Base-by-base conservation (phyloP, 2,888 invertebrate genomes). In the Cheilosia variabilis region DNA sequence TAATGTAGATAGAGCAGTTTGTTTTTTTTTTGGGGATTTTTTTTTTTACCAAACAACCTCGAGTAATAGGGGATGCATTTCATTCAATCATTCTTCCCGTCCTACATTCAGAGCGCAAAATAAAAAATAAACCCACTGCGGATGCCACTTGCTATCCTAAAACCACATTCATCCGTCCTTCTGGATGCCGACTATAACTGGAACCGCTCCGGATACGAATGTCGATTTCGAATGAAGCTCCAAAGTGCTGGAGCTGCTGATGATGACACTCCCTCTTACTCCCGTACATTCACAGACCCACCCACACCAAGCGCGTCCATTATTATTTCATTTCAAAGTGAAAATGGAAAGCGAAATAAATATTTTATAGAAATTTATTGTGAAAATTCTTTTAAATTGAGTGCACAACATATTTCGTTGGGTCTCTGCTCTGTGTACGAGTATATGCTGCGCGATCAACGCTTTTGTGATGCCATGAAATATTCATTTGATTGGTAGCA, bases 341-440 rank as follows among this genome's bases (percentile, higher is more conserved):
- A 75, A 80, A 84, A 84, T 80, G 84, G 75, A 84, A 80, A 75
- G 71, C 71, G 75, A 84, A 80, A 84, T 84, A 84, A 84, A 84
- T 84, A 84, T 84, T 84, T 84, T 84, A 84, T 84, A 80, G 75
- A 84, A 84, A 84, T 84, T 84, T 84, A 84, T 80, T 80, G 80
- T 75, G 75, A 65, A 84, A 84, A 84, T 84, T 84, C 84, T 84
- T 84, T 84, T 84, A 80, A 80, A 84, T 84, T 80, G 84, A 84
- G 84, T 80, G 75, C 80, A 66, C 80, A 84, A 68, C 69, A 69
- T 79, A 69, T 65, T 73, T 72, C 41, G 45, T 58, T 45, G 55
- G 57, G 45, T 47, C 17, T 45, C 13, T 45, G 15, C 15, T 45
- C n/a, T 15, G 6, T 19, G 37, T 58, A 13, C 27, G 5, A 27